Percentiles rank a stretch among this genome's conserved stretches.
Conservation (phyloP, 1,140 invertebrate genomes). For the Yoshiicerus persimilis region DNA sequence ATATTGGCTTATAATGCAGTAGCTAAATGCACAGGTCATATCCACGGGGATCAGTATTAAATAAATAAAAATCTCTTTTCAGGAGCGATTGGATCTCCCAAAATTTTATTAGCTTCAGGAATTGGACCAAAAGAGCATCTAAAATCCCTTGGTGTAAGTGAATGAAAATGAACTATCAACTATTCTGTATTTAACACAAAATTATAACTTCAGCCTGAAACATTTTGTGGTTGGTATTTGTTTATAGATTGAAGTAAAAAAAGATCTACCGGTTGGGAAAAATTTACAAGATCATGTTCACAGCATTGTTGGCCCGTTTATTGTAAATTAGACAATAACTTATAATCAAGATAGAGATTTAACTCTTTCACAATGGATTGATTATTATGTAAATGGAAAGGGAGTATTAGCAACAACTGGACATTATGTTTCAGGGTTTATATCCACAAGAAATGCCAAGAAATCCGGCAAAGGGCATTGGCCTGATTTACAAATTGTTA, state of each 20-base stretch:
- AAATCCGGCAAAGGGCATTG: conserved; percentile 33
- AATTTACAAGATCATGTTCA: conserved; percentile 48
- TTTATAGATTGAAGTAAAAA: neutral
- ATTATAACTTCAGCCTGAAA: too few relatives aligned
- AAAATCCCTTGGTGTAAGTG: neutral
- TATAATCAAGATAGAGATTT: conserved; percentile 64
- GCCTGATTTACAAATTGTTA: conserved; percentile 51
- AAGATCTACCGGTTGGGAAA: conserved; percentile 54
- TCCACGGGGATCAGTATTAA: too few relatives aligned
- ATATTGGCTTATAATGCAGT: neutral
- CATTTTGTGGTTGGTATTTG: too few relatives aligned
- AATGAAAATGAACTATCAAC: conserved; percentile 51
- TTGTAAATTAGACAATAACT: conserved; percentile 74
- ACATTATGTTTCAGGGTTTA: neutral
- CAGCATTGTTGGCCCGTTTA: conserved; percentile 58
- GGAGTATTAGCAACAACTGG: conserved; percentile 23
- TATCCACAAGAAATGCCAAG: neutral
- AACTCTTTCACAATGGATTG: neutral
- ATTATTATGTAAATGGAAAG: conserved; percentile 12
- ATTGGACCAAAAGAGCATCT: neutral
- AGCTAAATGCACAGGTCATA: conserved; percentile 35
- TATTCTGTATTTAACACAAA: neutral
- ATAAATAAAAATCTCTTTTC: neutral
- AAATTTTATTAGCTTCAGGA: neutral
- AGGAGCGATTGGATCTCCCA: neutral